These are phyloP conservation scores for Loriculus beryllinus DNA, from an alignment of 2,797 vertebrate genomes.

Conservation along the genomic window DNA sequence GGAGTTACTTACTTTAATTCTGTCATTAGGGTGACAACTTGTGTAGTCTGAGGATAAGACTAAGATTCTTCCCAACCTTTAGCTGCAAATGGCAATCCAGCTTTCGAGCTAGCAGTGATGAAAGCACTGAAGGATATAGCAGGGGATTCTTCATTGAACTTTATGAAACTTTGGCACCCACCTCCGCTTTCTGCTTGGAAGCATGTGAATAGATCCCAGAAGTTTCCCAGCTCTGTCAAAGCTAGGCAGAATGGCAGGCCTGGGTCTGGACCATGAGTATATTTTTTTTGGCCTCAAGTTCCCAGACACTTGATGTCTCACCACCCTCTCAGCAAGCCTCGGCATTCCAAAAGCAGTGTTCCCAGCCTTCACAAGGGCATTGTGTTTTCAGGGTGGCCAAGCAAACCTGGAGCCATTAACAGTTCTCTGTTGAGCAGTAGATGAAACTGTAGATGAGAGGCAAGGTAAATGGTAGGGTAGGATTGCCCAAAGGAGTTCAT, in stretches of 20 bases:
- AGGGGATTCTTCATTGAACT: neutral
- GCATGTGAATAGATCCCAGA: neutral
- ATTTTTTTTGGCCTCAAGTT: neutral
- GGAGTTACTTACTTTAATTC: neutral
- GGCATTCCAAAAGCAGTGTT: neutral
- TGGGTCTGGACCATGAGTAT: neutral
- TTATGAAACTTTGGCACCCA: neutral
- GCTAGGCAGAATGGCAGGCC: neutral
- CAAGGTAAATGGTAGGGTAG: neutral
- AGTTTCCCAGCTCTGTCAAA: neutral
- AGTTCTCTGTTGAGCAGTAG: neutral
- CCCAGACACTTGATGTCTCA: fast-evolving
- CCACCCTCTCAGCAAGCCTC: neutral
- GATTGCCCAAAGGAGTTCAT: neutral
- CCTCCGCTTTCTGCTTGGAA: neutral
- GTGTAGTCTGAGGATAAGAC: neutral
- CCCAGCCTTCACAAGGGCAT: neutral
- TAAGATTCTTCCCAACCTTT: neutral
- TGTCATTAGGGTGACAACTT: neutral
- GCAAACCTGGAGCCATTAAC: neutral
- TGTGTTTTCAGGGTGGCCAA: neutral
- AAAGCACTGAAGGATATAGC: neutral
- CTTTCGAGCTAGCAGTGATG: neutral
- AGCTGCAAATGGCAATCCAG: neutral
- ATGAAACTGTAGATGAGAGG: neutral